These are phyloP conservation scores for Monopterus albus DNA, from an alignment of 2,113 vertebrate genomes.

Conservation along the genomic window DNA sequence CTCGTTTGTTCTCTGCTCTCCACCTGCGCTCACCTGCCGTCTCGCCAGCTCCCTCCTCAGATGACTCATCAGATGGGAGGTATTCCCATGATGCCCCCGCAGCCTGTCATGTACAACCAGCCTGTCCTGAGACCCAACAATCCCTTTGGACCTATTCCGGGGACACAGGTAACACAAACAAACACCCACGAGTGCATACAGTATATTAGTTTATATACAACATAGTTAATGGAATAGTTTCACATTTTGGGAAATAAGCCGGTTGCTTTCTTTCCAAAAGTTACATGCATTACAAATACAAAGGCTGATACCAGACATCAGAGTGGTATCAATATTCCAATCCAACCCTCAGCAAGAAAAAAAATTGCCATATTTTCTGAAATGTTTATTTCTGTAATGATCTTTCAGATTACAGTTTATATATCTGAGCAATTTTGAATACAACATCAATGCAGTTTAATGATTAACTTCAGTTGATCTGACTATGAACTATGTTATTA, in stretches of 20 bases:
- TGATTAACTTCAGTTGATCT: no score
- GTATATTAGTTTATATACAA: background rate
- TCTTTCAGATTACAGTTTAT: no score
- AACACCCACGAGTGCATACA: background rate
- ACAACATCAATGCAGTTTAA: no score
- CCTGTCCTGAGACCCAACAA: conserved; percentile 88
- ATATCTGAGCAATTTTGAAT: no score
- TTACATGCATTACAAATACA: no score
- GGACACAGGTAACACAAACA: conserved; percentile 85
- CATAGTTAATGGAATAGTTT: no score
- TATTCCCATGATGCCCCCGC: conserved; percentile 87
- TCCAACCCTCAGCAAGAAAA: no score
- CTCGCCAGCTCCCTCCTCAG: conserved; percentile 87
- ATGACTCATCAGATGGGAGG: conserved; percentile 87
- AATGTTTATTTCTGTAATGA: no score
- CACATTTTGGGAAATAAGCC: background rate
- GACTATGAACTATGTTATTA: no score
- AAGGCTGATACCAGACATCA: no score
- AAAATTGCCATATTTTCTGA: no score
- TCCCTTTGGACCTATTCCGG: conserved; percentile 86
- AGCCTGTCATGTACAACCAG: conserved; percentile 89
- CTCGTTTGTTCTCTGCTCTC: background rate
- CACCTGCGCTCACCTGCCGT: conserved; percentile 16
- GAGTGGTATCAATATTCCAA: no score
- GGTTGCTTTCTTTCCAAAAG: background rate